Evolutionary conservation across 2,888 invertebrate species (phyloP).

Genomic region (Stenichneumon culpator): DNA sequence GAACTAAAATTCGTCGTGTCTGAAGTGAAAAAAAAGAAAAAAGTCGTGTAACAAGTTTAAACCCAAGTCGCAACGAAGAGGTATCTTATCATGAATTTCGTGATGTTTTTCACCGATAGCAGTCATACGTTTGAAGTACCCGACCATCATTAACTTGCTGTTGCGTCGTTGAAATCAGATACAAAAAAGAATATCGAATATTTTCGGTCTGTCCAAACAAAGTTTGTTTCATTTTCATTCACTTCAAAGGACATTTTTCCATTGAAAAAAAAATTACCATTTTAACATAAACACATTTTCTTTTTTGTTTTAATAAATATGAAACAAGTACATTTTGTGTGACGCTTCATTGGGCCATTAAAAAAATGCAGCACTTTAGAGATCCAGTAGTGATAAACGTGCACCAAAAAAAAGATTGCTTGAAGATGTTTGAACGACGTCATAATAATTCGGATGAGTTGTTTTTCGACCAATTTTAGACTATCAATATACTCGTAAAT

Average conservation of each 20-base stretch:
- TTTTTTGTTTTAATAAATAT: too few species aligned
- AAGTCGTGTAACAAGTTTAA: conserved; percentile 6
- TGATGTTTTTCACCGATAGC: conserved; percentile 42
- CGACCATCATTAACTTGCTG: background rate
- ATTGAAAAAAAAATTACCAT: too few species aligned
- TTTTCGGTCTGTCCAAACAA: background rate
- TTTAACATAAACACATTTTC: too few species aligned
- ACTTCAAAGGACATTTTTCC: too few species aligned
- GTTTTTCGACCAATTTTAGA: background rate
- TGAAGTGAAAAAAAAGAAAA: background rate
- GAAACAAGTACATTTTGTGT: too few species aligned
- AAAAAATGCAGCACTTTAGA: too few species aligned
- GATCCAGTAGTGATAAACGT: too few species aligned
- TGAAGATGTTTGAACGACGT: too few species aligned
- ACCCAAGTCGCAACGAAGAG: conserved; percentile 22
- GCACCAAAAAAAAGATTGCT: too few species aligned
- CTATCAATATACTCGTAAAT: background rate
- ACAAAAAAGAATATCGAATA: background rate
- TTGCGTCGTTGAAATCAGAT: background rate
- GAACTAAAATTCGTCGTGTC: conserved; percentile 26
- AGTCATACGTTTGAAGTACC: conserved; percentile 24
- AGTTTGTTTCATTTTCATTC: too few species aligned
- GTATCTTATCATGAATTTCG: conserved; percentile 49
- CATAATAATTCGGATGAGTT: too few species aligned
- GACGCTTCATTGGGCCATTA: too few species aligned